phyloP scores from a whole-genome alignment of 2,888 invertebrate genomes.

The Lithophane ornitopus region DNA sequence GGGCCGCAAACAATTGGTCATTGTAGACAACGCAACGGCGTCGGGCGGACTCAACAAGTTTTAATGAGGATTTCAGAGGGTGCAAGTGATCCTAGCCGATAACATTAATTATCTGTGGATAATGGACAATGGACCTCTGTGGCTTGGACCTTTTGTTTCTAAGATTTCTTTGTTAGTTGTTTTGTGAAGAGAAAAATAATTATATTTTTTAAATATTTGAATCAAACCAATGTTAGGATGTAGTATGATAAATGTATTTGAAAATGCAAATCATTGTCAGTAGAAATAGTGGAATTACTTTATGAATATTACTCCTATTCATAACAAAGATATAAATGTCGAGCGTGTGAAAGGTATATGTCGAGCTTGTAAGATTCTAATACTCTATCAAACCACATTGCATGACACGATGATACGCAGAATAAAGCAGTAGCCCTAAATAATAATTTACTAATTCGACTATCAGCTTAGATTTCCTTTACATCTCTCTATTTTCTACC shows the following conservation, averaged over 20 bases:
- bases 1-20: conserved; percentile 9
- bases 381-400: not conserved
- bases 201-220: no score
- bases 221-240: not conserved
- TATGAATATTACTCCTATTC: no score
- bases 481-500: not conserved
- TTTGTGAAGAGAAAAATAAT: not conserved
- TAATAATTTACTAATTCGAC: conserved; percentile 17
- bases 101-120: conserved; percentile 30
- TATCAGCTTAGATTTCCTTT: not conserved
- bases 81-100: conserved; percentile 27
- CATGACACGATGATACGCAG: not conserved
- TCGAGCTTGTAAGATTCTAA: not conserved
- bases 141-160: conserved; percentile 11
- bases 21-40: conserved; percentile 5
- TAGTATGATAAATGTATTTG: not conserved
- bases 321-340: not conserved
- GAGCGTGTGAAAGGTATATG: not conserved
- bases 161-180: conserved; percentile 1
- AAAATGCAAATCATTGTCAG: not conserved
- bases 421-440: conserved; percentile 1
- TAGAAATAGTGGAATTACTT: not conserved
- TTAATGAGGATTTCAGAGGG: conserved; percentile 25
- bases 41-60: conserved; percentile 6
- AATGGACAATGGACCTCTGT: conserved; percentile 1